Percentiles rank a stretch among this genome's conserved stretches.
Evolutionary conservation across 2,888 invertebrate species (phyloP).

Genomic region (Rhingia campestris): DNA sequence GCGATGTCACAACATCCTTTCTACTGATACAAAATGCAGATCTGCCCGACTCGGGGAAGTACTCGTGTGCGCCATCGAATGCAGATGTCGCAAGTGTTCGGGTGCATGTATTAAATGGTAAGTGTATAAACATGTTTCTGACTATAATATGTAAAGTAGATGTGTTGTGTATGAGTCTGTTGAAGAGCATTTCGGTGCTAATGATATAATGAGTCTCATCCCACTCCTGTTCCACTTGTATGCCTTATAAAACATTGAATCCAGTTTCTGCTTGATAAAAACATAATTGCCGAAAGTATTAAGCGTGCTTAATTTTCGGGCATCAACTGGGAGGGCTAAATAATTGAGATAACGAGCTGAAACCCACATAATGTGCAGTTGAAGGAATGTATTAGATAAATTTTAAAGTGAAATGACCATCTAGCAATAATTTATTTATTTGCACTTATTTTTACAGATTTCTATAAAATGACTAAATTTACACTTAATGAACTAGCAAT

Average conservation of each 20-base stretch:
- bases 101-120: conserved; percentile 92
- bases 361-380: conserved; percentile 2
- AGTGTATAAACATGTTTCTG: conserved; percentile 79
- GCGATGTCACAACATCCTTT: conserved; percentile 90
- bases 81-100: conserved; percentile 90
- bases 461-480: no score
- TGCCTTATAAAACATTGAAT: conserved; percentile 65
- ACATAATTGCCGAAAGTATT: conserved; percentile 68
- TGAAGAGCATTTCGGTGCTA: conserved; percentile 39
- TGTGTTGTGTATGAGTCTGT: conserved; percentile 12
- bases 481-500: no score
- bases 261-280: conserved; percentile 69
- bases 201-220: conserved; percentile 69
- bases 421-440: no score
- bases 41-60: conserved; percentile 90
- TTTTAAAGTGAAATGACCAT: no score
- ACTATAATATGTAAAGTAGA: conserved; percentile 25
- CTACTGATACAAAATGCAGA: conserved; percentile 90
- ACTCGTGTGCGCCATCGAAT: conserved; percentile 91
- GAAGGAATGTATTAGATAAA: background rate
- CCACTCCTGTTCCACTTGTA: conserved; percentile 20
- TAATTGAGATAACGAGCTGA: conserved; percentile 33
- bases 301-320: conserved; percentile 23
- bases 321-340: conserved; percentile 34
- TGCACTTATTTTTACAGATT: no score